Evolutionary conservation across 2,113 vertebrate genomes (phyloP).

Genomic region (Hippocampus mohnikei): DNA sequence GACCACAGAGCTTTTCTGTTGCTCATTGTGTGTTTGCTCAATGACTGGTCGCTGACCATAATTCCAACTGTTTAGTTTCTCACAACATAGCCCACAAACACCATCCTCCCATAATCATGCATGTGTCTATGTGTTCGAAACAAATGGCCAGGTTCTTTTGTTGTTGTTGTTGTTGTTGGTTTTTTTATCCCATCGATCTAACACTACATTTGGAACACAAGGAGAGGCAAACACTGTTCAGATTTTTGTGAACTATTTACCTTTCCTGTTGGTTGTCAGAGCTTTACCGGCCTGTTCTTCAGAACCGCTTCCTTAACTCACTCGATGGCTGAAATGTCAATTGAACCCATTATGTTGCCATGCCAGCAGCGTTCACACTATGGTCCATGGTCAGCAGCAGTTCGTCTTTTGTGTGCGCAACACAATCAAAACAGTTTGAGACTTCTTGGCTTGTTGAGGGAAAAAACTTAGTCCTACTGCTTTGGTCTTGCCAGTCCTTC

Average conservation of each 20-base stretch:
- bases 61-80: conserved; percentile 77
- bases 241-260: conserved; percentile 37
- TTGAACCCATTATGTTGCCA: conserved; percentile 50
- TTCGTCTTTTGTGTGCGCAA: conserved; percentile 54
- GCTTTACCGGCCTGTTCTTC: conserved; percentile 8
- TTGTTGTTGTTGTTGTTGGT: not conserved
- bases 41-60: conserved; percentile 73
- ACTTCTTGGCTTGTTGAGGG: conserved; percentile 65
- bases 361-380: conserved; percentile 52
- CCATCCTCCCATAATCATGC: conserved; percentile 45
- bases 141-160: not conserved
- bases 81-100: conserved; percentile 64
- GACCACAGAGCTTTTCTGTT: conserved; percentile 70
- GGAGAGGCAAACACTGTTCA: not conserved
- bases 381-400: conserved; percentile 48
- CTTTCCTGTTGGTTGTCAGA: conserved; percentile 30
- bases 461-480: conserved; percentile 69
- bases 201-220: not conserved
- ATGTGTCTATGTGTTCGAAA: conserved; percentile 34
- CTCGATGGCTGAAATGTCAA: conserved; percentile 24
- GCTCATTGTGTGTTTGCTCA: conserved; percentile 80
- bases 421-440: conserved; percentile 57
- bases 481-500: conserved; percentile 27
- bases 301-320: conserved; percentile 15
- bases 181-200: not conserved